phyloP scores from a whole-genome alignment of 1,140 invertebrate species.

The Copidosoma floridanum region DNA sequence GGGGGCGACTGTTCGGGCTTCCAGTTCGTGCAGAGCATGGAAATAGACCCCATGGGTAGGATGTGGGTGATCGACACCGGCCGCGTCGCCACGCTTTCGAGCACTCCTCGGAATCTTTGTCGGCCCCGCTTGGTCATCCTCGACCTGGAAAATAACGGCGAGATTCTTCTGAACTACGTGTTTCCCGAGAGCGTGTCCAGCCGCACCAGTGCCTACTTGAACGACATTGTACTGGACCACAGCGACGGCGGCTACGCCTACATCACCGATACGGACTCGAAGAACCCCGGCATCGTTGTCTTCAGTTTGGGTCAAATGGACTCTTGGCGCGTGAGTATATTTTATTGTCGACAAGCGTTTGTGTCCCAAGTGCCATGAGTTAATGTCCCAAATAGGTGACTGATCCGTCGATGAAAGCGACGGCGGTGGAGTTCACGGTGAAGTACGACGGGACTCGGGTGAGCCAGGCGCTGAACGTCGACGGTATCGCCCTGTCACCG shows the following conservation, averaged over 20 bases:
- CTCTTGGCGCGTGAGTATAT: slow-evolving; percentile 58
- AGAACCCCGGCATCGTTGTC: slow-evolving; percentile 69
- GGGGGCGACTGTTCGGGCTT: slow-evolving; percentile 61
- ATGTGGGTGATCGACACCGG: slow-evolving; percentile 73
- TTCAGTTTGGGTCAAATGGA: slow-evolving; percentile 61
- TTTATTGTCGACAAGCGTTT: too few relatives aligned
- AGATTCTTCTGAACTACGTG: slow-evolving; percentile 55
- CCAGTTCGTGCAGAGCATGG: slow-evolving; percentile 70
- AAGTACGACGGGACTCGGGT: slow-evolving; percentile 59
- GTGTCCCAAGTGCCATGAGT: too few relatives aligned
- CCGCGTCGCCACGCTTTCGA: slow-evolving; percentile 52
- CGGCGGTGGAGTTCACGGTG: slow-evolving; percentile 58
- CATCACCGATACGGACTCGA: slow-evolving; percentile 65
- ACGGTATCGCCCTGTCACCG: slow-evolving; percentile 69
- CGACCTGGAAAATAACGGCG: slow-evolving; percentile 59
- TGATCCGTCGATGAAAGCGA: slow-evolving; percentile 64
- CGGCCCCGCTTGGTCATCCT: slow-evolving; percentile 64
- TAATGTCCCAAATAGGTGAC: slow-evolving; percentile 63
- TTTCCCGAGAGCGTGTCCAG: slow-evolving; percentile 59
- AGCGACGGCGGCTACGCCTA: slow-evolving; percentile 66
- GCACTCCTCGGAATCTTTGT: slow-evolving; percentile 40
- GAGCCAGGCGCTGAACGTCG: slow-evolving; percentile 59
- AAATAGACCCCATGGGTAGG: slow-evolving; percentile 65
- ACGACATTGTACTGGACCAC: slow-evolving; percentile 69
- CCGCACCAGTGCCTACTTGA: slow-evolving; percentile 59